phyloP scores from a whole-genome alignment of 2,888 invertebrate species.

The Physocephala rufipes region DNA sequence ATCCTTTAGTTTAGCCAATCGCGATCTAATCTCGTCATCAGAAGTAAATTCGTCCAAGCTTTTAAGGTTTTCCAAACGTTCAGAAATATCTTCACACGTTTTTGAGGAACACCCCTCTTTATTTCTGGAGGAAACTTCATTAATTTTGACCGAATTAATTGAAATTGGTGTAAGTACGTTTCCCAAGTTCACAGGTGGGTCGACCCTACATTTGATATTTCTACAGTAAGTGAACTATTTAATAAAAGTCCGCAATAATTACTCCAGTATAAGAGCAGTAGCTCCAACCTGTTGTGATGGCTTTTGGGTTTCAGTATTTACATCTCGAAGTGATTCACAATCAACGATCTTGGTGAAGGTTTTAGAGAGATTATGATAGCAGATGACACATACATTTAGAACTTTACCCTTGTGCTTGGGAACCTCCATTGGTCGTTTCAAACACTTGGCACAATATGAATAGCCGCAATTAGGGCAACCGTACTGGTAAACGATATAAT shows the following conservation, averaged over 20 bases:
- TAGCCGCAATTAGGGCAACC: conserved; percentile 86
- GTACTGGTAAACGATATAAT: conserved; percentile 71
- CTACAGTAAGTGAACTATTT: neutral
- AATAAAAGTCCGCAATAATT: conserved; percentile 19
- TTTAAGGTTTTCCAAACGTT: conserved; percentile 76
- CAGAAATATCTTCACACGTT: conserved; percentile 68
- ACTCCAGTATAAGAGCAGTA: conserved; percentile 49
- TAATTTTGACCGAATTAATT: neutral
- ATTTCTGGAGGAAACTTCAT: conserved; percentile 14
- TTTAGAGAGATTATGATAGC: conserved; percentile 61
- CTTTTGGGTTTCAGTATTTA: conserved; percentile 47
- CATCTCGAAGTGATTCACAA: conserved; percentile 67
- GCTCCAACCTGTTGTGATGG: conserved; percentile 37
- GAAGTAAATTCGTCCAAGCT: conserved; percentile 66
- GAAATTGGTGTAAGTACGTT: conserved; percentile 55
- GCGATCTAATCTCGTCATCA: conserved; percentile 73
- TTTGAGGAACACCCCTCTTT: conserved; percentile 40
- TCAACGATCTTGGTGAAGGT: conserved; percentile 52
- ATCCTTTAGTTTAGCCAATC: conserved; percentile 76
- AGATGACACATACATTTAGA: conserved; percentile 73
- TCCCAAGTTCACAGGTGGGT: conserved; percentile 52
- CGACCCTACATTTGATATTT: conserved; percentile 47
- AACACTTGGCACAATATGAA: conserved; percentile 84
- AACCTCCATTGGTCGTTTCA: conserved; percentile 76
- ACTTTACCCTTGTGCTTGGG: conserved; percentile 71